Conservation (phyloP, 2,797 vertebrate genomes). For the Eulemur rubriventer region DNA sequence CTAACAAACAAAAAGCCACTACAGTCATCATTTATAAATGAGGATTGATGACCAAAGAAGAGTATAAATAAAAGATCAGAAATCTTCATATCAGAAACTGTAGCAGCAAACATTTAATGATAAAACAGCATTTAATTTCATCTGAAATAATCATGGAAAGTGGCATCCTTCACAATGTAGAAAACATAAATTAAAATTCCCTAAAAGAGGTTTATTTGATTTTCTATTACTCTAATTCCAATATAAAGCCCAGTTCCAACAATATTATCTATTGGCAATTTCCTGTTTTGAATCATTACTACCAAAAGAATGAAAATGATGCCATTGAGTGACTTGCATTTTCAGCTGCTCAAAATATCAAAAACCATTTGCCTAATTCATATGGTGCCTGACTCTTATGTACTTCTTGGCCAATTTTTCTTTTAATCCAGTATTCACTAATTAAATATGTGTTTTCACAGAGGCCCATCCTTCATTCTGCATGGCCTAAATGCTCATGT, state of each 20-base stretch:
- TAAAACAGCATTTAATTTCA: not conserved
- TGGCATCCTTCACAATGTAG: not conserved
- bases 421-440: not conserved
- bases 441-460: not conserved
- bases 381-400: not conserved
- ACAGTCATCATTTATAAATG: not conserved
- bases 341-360: slow-evolving; percentile 5
- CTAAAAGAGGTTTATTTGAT: not conserved
- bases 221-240: not conserved
- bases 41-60: not conserved
- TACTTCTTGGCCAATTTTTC: not conserved
- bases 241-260: not conserved
- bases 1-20: not conserved
- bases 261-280: not conserved
- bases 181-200: not conserved
- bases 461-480: not conserved
- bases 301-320: not conserved
- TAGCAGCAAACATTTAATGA: not conserved
- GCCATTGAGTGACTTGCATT: not conserved
- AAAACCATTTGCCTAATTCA: not conserved
- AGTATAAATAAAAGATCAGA: not conserved
- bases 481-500: not conserved
- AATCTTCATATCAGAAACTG: not conserved
- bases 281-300: not conserved
- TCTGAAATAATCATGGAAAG: not conserved